A percentile compares a stretch with the other conserved stretches of the same genome.
phyloP scores from a whole-genome alignment of 2,888 invertebrate genomes.

The Lymantria dispar region DNA sequence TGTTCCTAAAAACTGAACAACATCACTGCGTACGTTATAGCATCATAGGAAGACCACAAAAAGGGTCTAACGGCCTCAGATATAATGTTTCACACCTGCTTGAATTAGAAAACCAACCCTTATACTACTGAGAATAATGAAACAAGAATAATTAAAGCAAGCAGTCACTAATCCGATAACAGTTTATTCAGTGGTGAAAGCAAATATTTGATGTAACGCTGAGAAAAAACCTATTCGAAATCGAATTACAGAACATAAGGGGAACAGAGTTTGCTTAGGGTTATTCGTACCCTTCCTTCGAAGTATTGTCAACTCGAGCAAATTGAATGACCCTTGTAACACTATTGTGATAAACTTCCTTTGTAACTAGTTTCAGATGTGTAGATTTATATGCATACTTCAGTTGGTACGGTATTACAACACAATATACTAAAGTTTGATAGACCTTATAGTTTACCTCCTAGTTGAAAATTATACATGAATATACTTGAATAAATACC shows the following conservation, averaged over 20 bases:
- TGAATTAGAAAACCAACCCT: no score
- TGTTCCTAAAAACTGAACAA: no score
- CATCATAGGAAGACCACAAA: no score
- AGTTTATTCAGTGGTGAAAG: not conserved
- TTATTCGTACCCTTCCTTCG: conserved; percentile 31
- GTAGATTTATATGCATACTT: conserved; percentile 39
- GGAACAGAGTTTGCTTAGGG: conserved; percentile 33
- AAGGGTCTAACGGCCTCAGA: no score
- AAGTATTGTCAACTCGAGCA: conserved; percentile 36
- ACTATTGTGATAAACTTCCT: conserved; percentile 37
- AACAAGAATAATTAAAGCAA: not conserved
- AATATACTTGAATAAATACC: not conserved
- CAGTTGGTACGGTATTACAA: conserved; percentile 15
- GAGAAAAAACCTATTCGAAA: conserved; percentile 4
- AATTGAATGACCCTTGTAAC: conserved; percentile 42
- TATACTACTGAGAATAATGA: no score
- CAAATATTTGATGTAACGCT: not conserved
- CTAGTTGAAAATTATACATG: not conserved
- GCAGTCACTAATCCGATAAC: not conserved
- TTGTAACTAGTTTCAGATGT: conserved; percentile 30
- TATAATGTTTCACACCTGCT: no score
- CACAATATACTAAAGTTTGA: conserved; percentile 2
- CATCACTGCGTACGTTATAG: no score
- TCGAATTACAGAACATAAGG: conserved; percentile 12
- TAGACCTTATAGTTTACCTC: conserved; percentile 4